Conservation (phyloP, 2,113 vertebrate genomes). For the Thamnophis sirtalis region DNA sequence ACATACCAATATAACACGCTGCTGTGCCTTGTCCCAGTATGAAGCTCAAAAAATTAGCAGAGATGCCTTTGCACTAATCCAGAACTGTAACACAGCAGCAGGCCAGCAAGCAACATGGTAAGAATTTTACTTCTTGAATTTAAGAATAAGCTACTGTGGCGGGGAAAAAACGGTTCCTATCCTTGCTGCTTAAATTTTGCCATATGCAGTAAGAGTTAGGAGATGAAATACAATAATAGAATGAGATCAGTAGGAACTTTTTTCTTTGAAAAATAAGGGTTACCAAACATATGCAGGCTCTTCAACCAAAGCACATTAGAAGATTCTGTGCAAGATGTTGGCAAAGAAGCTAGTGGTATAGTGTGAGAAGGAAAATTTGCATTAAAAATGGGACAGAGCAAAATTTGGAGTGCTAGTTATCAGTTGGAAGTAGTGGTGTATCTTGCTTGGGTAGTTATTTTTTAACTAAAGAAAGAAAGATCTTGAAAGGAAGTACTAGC, state of each 20-base stretch:
- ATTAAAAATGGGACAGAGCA: neutral
- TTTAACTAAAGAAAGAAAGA: neutral
- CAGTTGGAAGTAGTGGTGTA: neutral
- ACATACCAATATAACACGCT: constrained; percentile 75
- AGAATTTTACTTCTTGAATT: constrained; percentile 41
- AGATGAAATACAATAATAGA: neutral
- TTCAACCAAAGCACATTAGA: neutral
- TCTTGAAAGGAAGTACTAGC: neutral
- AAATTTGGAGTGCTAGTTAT: neutral
- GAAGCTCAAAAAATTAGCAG: constrained; percentile 83
- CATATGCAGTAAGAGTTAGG: neutral
- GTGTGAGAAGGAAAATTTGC: neutral
- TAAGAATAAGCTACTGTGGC: neutral
- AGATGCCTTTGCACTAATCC: constrained; percentile 84
- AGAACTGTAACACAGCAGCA: constrained; percentile 83
- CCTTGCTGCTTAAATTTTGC: neutral
- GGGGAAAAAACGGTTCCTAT: neutral
- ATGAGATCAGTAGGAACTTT: neutral
- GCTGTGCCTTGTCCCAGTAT: constrained; percentile 82
- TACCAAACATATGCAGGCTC: neutral
- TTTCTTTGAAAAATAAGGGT: neutral
- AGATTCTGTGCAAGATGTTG: neutral
- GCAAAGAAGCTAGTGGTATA: neutral
- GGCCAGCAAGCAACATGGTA: constrained; percentile 85
- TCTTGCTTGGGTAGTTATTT: neutral